phyloP scores from a whole-genome alignment of 2,113 vertebrate species.

The Pseudolaguvia tuberculata region DNA sequence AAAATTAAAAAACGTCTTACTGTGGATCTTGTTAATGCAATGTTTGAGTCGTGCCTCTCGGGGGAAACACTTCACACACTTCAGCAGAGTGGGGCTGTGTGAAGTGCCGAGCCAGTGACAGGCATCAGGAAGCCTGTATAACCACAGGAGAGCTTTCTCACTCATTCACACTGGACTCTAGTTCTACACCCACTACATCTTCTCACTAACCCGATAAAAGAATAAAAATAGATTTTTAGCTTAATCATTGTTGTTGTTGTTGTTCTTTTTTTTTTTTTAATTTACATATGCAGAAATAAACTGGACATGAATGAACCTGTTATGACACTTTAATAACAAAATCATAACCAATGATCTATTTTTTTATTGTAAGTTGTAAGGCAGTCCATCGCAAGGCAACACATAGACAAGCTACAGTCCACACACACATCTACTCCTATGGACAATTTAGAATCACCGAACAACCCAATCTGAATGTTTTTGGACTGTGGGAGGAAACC shows the following conservation, averaged over 20 bases:
- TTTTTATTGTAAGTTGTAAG: too few relatives aligned
- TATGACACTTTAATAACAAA: not conserved
- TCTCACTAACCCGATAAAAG: constrained; percentile 1
- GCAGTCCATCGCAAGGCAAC: too few relatives aligned
- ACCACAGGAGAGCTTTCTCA: constrained; percentile 20
- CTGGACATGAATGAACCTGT: too few relatives aligned
- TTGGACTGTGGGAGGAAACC: too few relatives aligned
- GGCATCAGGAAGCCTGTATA: constrained; percentile 52
- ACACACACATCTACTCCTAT: too few relatives aligned
- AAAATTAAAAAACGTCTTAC: constrained; percentile 69
- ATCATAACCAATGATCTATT: too few relatives aligned
- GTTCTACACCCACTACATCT: constrained; percentile 44
- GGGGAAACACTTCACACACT: constrained; percentile 71
- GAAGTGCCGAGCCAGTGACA: constrained; percentile 63
- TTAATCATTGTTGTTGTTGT: not conserved
- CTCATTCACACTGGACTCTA: constrained; percentile 53
- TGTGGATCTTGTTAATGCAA: constrained; percentile 72
- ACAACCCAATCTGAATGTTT: too few relatives aligned
- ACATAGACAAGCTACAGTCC: too few relatives aligned
- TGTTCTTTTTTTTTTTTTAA: too few relatives aligned
- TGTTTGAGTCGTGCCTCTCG: constrained; percentile 71
- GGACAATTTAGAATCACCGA: too few relatives aligned
- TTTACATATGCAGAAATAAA: not conserved
- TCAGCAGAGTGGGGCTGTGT: constrained; percentile 57
- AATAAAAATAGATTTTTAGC: not conserved